These are phyloP conservation scores for Asteroscopus sphinx DNA, from an alignment of 2,888 invertebrate genomes.

Conservation along the genomic window DNA sequence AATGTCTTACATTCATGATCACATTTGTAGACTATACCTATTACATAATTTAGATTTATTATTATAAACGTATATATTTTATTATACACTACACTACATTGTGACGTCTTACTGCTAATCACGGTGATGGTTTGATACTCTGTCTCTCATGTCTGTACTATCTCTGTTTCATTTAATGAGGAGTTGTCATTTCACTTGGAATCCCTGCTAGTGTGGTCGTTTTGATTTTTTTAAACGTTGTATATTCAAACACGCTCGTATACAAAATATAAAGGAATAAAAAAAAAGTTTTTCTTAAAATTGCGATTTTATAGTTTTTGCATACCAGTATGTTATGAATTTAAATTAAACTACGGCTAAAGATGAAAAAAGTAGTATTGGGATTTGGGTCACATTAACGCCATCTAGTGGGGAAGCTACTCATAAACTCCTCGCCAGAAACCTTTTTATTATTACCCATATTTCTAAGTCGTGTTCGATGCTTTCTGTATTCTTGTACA, in stretches of 20 bases:
- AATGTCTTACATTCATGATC: conserved; percentile 38
- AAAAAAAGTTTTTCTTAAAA: neutral
- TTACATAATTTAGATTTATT: conserved; percentile 43
- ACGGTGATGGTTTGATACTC: conserved; percentile 89
- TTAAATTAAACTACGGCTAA: neutral
- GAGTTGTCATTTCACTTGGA: conserved; percentile 43
- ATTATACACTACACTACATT: conserved; percentile 49
- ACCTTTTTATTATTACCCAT: conserved; percentile 47
- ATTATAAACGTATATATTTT: conserved; percentile 43
- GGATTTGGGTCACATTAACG: conserved; percentile 2
- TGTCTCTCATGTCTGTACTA: conserved; percentile 70
- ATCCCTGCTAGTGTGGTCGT: conserved; percentile 49
- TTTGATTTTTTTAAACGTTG: conserved; percentile 16
- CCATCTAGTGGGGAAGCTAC: conserved; percentile 43
- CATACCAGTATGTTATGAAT: neutral
- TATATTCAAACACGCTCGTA: neutral
- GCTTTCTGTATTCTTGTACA: conserved; percentile 55
- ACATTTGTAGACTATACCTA: conserved; percentile 38
- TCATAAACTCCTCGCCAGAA: conserved; percentile 33
- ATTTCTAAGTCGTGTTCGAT: conserved; percentile 57
- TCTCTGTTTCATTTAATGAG: conserved; percentile 60
- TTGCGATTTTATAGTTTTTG: neutral
- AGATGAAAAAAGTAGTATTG: neutral
- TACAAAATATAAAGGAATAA: neutral
- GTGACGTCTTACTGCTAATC: conserved; percentile 72